Conservation (phyloP, 2,113 vertebrate species). For the Halcyon senegalensis region DNA sequence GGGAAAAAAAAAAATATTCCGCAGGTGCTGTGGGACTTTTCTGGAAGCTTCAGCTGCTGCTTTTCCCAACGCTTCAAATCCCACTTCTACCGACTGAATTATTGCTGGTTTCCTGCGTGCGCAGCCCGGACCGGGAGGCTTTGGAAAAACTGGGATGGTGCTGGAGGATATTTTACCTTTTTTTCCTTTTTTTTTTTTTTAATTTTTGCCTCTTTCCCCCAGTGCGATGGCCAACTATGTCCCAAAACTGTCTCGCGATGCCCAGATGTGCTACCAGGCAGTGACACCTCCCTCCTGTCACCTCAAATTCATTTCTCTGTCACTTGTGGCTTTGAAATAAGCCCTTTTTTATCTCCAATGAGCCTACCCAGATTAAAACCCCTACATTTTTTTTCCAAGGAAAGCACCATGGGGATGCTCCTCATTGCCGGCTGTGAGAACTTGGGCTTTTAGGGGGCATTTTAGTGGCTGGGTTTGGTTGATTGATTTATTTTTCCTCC, state of each 20-base stretch:
- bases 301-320: background rate
- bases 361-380: background rate
- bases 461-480: background rate
- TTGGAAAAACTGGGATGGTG: background rate
- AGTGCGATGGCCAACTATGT: background rate
- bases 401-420: background rate
- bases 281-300: background rate
- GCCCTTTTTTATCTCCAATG: background rate
- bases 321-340: background rate
- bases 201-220: background rate
- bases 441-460: background rate
- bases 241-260: fast-evolving
- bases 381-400: background rate
- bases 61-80: background rate
- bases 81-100: background rate
- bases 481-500: background rate
- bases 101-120: background rate
- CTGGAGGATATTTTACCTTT: background rate
- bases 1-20: background rate
- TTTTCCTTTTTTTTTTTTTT: background rate
- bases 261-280: background rate
- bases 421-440: background rate
- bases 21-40: slow-evolving; percentile 22
- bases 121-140: fast-evolving
- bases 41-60: background rate